Conservation (phyloP, 2,797 vertebrate species). For the Chaenodraco wilsoni region DNA sequence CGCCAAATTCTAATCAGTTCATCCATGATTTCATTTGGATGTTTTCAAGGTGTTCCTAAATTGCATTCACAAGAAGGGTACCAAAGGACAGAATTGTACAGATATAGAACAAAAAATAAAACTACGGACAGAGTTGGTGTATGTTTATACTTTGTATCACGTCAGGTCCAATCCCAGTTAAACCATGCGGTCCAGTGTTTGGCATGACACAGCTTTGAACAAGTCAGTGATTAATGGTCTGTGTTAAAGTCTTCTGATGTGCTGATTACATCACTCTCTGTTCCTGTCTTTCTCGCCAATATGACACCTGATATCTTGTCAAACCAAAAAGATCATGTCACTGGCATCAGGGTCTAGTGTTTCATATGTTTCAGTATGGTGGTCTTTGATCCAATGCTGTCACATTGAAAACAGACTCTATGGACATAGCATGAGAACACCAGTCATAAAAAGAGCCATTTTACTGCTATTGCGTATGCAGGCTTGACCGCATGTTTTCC, state of each 20-base stretch:
- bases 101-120: neutral
- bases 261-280: constrained; percentile 41
- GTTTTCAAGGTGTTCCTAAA: too few relatives aligned
- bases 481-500: constrained; percentile 49
- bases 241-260: constrained; percentile 34
- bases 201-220: constrained; percentile 47
- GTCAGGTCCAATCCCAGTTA: constrained; percentile 23
- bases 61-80: too few relatives aligned
- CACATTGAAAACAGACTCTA: constrained; percentile 64
- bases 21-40: too few relatives aligned
- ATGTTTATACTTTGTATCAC: constrained; percentile 37
- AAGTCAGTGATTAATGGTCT: constrained; percentile 60
- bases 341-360: constrained; percentile 38
- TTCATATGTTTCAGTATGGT: constrained; percentile 43
- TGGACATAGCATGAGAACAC: constrained; percentile 52
- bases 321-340: constrained; percentile 35
- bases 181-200: constrained; percentile 33
- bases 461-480: constrained; percentile 34
- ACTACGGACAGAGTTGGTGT: neutral
- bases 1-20: too few relatives aligned
- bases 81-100: neutral
- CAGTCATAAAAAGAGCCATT: constrained; percentile 39
- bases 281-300: constrained; percentile 6
- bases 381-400: constrained; percentile 56
- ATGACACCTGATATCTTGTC: constrained; percentile 55